Conservation (phyloP, 30 jellyfish, hydroid and myxozoan genomes). For the Hydractinia echinata region DNA sequence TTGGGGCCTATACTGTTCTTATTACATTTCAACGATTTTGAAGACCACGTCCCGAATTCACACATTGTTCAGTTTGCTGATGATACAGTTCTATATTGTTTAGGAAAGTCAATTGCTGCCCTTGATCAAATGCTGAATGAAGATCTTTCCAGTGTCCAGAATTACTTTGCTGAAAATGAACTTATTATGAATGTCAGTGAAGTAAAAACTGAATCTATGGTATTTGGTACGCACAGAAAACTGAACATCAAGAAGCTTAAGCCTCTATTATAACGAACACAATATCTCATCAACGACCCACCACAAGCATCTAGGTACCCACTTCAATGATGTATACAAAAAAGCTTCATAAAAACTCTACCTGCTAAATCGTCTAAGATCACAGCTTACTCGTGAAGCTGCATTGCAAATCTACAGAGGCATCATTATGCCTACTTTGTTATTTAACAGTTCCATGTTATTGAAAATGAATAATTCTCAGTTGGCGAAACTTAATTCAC, state of each 20-base stretch:
- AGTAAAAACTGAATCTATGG: too few species aligned
- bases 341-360: not conserved
- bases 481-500: too few species aligned
- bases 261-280: too few species aligned
- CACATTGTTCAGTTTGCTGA: slow-evolving; percentile 5
- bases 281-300: not conserved
- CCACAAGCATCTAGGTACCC: too few species aligned
- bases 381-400: not conserved
- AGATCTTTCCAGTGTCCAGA: not conserved
- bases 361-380: slow-evolving; percentile 7
- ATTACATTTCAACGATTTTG: slow-evolving; percentile 4
- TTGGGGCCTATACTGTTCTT: slow-evolving; percentile 8
- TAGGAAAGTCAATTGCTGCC: not conserved
- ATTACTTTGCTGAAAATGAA: not conserved
- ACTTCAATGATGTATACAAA: too few species aligned
- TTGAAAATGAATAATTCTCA: too few species aligned
- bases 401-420: not conserved
- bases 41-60: slow-evolving; percentile 2
- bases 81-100: not conserved
- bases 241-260: too few species aligned
- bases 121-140: not conserved
- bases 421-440: too few species aligned
- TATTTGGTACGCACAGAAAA: too few species aligned
- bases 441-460: too few species aligned
- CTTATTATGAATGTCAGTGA: not conserved